Base-by-base conservation (phyloP, 2,888 invertebrate species). In the Plagodis pulveraria region DNA sequence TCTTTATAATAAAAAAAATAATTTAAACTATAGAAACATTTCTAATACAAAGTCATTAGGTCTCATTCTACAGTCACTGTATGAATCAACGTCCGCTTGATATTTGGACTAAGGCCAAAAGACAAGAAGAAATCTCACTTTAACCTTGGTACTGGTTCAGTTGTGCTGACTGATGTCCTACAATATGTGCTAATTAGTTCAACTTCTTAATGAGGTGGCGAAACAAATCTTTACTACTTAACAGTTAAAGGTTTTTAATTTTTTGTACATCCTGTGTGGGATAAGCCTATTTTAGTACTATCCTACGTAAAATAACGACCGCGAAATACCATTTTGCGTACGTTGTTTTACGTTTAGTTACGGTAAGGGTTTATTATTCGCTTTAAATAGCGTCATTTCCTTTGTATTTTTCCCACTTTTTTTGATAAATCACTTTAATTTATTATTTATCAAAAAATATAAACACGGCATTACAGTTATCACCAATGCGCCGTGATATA, bases 11-110 rank as follows among this genome's bases (percentile, higher is more conserved):
- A n/a, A n/a, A n/a, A n/a, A n/a, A n/a, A n/a, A n/a, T n/a, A n/a
- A n/a, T n/a, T n/a, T n/a, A n/a, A 40, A 42, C 35, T 7, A 35
- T 35, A 22, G 2, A 45, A 10, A 45, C 33, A 6, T 47, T 47
- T 11, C 12, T 8, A 10, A 41, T 10, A 47, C 6, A 11, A 12
- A 36, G 50, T 52, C 22, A 34, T 42, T 55, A 48, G 36, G 51
- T 67, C 69, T 65, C 64, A 62, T 62, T 68, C 62, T 64, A 71
- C 66, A 67, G 66, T 65, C 44, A 34, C 55, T 55, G 65, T 62
- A 74, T 84, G 84, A 85, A 84, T 86, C 85, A 85, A 81, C 80
- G 81, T 72, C 76, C 73, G 73, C 70, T 67, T 72, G 72, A 74
- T 73, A 70, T 73, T 80, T 87, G 88, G 87, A 78, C 56, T 41